phyloP scores from a whole-genome alignment of 2,113 vertebrate species.

The Podarcis raffonei region DNA sequence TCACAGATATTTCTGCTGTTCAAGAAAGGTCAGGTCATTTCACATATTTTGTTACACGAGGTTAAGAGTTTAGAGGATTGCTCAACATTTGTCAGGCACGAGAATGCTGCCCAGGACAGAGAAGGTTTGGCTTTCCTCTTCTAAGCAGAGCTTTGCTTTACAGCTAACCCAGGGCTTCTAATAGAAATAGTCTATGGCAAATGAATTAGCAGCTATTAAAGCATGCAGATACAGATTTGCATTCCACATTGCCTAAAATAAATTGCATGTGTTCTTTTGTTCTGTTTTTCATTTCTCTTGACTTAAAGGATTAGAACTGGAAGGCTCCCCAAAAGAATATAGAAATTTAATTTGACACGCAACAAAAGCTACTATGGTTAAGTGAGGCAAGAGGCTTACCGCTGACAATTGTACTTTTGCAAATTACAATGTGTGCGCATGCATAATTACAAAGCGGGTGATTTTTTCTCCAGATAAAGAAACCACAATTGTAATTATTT shows the following conservation, averaged over 20 bases:
- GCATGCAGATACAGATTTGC: conserved; percentile 25
- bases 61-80: rapidly evolving
- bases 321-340: conserved; percentile 59
- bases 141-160: background rate
- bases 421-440: conserved; percentile 31
- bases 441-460: conserved; percentile 14
- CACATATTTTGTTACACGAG: background rate
- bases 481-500: conserved; percentile 36
- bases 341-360: conserved; percentile 57
- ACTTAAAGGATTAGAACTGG: conserved; percentile 48
- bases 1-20: background rate
- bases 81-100: background rate
- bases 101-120: background rate
- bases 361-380: conserved; percentile 30
- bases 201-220: conserved; percentile 6
- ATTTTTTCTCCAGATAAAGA: conserved; percentile 31
- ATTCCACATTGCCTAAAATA: conserved; percentile 53
- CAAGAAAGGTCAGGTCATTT: background rate
- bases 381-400: background rate
- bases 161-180: background rate
- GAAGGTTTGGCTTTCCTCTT: background rate
- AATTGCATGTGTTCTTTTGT: conserved; percentile 39
- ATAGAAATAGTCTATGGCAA: conserved; percentile 11
- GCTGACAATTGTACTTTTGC: conserved; percentile 31
- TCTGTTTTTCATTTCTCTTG: conserved; percentile 31